A percentile compares a stretch with the other conserved stretches of the same genome.
Evolutionary conservation across 2,797 vertebrate genomes (phyloP).

Genomic region (Bradypus variegatus): DNA sequence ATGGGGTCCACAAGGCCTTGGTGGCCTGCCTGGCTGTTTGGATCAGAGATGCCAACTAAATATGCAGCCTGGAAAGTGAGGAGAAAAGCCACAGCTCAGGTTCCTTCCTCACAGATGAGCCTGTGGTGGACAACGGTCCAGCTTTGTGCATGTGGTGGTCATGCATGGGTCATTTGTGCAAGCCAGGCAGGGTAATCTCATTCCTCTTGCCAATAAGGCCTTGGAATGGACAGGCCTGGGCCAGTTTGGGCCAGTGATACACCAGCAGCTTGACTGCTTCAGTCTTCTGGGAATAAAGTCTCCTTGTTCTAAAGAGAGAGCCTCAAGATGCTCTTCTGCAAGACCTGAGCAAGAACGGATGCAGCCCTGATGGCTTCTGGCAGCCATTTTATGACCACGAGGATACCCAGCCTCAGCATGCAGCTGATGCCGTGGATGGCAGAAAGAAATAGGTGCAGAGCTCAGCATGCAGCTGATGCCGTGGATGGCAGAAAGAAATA

Average conservation of each 20-base stretch:
- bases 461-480: not conserved
- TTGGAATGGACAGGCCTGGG: not conserved
- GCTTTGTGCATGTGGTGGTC: not conserved
- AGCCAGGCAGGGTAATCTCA: not conserved
- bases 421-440: not conserved
- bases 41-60: conserved; percentile 96
- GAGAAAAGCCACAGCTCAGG: conserved; percentile 11
- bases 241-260: not conserved
- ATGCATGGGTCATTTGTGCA: not conserved
- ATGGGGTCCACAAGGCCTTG: conserved; percentile 98
- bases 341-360: not conserved
- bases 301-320: not conserved
- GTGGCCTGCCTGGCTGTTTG: conserved; percentile 96
- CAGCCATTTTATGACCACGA: not conserved
- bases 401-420: not conserved
- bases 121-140: rapidly evolving
- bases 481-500: not conserved
- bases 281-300: not conserved
- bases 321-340: not conserved
- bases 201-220: not conserved
- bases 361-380: not conserved
- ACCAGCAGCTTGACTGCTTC: not conserved
- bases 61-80: conserved; percentile 85
- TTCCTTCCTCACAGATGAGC: not conserved
- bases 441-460: not conserved